These are phyloP conservation scores for Poecile atricapillus DNA, from an alignment of 2,113 vertebrate genomes.

Conservation along the genomic window DNA sequence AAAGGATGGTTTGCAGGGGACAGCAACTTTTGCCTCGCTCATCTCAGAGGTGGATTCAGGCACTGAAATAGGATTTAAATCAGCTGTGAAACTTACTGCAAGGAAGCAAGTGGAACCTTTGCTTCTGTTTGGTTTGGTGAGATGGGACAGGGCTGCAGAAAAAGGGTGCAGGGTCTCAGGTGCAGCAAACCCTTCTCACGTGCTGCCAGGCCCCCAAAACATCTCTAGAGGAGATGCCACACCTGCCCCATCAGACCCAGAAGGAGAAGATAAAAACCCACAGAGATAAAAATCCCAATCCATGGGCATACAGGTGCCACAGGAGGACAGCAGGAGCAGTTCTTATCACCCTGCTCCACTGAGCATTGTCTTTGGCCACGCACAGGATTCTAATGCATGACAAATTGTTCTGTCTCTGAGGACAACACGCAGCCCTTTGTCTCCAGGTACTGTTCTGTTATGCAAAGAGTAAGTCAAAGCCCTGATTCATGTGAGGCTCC, in stretches of 20 bases:
- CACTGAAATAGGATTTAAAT: background rate
- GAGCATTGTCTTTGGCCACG: background rate
- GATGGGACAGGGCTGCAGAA: background rate
- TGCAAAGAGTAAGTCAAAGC: background rate
- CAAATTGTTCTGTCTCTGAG: background rate
- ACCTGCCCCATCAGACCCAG: background rate
- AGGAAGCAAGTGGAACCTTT: fast-evolving
- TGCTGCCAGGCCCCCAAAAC: background rate
- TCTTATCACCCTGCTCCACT: background rate
- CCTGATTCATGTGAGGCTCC: background rate
- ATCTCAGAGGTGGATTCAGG: background rate
- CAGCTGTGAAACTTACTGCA: background rate
- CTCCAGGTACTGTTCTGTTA: background rate
- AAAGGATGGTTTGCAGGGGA: background rate
- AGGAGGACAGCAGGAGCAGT: background rate
- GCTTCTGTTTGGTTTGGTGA: fast-evolving
- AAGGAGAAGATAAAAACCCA: fast-evolving
- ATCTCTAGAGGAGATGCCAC: fast-evolving
- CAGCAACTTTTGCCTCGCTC: background rate
- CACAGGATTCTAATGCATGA: background rate
- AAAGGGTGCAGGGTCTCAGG: fast-evolving
- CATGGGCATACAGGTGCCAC: fast-evolving
- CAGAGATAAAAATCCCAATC: fast-evolving
- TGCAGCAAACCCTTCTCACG: background rate
- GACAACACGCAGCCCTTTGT: fast-evolving